phyloP scores from a whole-genome alignment of 2,888 invertebrate genomes.

The Epinotia ramella region DNA sequence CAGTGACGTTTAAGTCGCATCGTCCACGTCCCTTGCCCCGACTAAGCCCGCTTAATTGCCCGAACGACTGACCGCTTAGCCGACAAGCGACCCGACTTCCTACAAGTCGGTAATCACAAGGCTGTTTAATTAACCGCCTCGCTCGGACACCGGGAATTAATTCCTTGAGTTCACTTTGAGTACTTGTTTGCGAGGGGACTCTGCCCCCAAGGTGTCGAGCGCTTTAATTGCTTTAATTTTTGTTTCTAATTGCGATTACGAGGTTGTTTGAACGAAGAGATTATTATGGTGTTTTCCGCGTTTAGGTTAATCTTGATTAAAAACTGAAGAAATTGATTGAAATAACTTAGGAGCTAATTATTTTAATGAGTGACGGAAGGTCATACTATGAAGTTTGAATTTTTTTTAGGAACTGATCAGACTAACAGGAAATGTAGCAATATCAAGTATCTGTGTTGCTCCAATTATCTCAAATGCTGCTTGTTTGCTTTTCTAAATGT shows the following conservation, averaged over 20 bases:
- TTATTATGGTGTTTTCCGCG: constrained; percentile 1
- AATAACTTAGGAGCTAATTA: too few relatives aligned
- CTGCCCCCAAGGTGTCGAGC: constrained; percentile 54
- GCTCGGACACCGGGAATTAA: constrained; percentile 76
- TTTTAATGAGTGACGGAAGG: too few relatives aligned
- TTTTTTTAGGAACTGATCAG: not conserved
- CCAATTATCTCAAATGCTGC: not conserved
- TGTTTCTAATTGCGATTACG: constrained; percentile 43
- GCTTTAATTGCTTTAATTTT: constrained; percentile 44
- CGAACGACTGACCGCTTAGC: constrained; percentile 69
- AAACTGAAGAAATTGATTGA: too few relatives aligned
- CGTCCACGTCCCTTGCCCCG: constrained; percentile 21
- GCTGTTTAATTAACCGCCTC: constrained; percentile 80
- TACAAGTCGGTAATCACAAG: constrained; percentile 81
- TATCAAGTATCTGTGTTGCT: not conserved
- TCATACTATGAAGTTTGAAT: too few relatives aligned
- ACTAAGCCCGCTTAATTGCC: constrained; percentile 40
- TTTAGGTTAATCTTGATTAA: not conserved
- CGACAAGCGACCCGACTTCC: constrained; percentile 65
- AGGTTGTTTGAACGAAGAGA: constrained; percentile 29
- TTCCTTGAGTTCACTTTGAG: constrained; percentile 64
- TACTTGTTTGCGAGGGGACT: constrained; percentile 58
- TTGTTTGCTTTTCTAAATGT: not conserved
- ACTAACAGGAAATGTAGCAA: not conserved
- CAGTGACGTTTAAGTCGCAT: constrained; percentile 18